A percentile compares a stretch with the other conserved stretches of the same genome.
phyloP scores from a whole-genome alignment of 2,113 vertebrate species.

The Romanogobio albipinnatus region DNA sequence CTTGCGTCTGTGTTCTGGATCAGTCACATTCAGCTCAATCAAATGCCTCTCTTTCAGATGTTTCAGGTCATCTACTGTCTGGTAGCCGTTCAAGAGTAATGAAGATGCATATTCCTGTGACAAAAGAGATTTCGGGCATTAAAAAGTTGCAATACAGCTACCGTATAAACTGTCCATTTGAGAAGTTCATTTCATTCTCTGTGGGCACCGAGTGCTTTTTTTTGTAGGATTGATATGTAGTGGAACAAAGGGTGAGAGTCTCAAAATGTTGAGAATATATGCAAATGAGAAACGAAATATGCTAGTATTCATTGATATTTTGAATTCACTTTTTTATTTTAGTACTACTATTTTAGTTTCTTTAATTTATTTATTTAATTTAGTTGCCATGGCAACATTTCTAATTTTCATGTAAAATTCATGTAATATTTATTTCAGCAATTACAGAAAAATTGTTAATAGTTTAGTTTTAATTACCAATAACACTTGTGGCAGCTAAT shows the following conservation, averaged over 20 bases:
- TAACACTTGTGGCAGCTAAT: not conserved
- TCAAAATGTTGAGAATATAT: not conserved
- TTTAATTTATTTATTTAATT: not conserved
- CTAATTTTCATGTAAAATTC: not conserved
- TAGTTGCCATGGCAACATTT: not conserved
- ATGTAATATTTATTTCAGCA: not conserved
- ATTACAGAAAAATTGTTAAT: not conserved
- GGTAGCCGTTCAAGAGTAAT: constrained; percentile 91
- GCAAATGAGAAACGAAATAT: not conserved
- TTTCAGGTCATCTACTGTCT: constrained; percentile 91
- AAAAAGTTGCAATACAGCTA: not conserved
- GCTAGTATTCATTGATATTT: not conserved
- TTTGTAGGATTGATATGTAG: not conserved
- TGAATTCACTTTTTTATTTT: not conserved
- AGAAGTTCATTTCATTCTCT: not conserved
- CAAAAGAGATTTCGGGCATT: not conserved
- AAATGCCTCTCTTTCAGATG: constrained; percentile 91
- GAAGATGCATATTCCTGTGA: constrained; percentile 88
- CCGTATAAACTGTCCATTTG: not conserved
- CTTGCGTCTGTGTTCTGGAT: constrained; percentile 84
- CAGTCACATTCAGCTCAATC: constrained; percentile 88
- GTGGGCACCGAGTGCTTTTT: not conserved
- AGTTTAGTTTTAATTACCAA: not conserved
- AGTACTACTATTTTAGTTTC: not conserved
- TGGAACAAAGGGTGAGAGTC: not conserved